Conservation (phyloP, 2,797 vertebrate species). For the Hybognathus amarus region DNA sequence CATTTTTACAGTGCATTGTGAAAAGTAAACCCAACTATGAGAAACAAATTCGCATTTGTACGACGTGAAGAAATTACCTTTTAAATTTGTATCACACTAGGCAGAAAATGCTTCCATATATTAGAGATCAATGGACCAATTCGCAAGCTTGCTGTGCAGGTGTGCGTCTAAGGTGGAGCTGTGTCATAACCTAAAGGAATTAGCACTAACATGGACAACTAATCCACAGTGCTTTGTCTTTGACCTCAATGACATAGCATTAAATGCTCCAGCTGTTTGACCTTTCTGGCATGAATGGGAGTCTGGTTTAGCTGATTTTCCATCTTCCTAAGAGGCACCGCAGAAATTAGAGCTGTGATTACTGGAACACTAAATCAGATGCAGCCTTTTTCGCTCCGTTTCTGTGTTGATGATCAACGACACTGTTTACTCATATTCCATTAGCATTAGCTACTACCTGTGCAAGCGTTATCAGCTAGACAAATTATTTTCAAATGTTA, state of each 20-base stretch:
- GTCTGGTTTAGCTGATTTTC: constrained; percentile 37
- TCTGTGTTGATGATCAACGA: constrained; percentile 11
- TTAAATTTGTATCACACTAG: neutral
- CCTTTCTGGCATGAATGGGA: constrained; percentile 31
- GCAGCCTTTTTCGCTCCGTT: neutral
- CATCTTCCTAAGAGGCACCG: constrained; percentile 38
- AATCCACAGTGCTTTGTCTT: constrained; percentile 64
- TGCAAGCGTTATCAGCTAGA: neutral
- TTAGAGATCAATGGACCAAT: constrained; percentile 9
- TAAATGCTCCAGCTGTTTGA: constrained; percentile 35
- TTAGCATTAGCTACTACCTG: constrained; percentile 18
- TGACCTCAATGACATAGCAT: constrained; percentile 38
- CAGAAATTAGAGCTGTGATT: constrained; percentile 46
- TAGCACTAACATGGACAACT: constrained; percentile 64
- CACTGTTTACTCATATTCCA: constrained; percentile 3
- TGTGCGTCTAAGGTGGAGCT: neutral
- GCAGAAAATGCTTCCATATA: neutral
- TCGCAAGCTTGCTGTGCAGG: neutral
- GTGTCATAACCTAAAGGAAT: constrained; percentile 54
- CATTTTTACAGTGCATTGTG: no score
- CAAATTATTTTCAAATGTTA: constrained; percentile 3
- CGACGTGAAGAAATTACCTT: neutral
- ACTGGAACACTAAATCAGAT: constrained; percentile 46
- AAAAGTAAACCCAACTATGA: neutral
- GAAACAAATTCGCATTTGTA: neutral